Evolutionary conservation across 64 coral and sea anemone species (phyloP).

Genomic region (Orbicella faveolata): DNA sequence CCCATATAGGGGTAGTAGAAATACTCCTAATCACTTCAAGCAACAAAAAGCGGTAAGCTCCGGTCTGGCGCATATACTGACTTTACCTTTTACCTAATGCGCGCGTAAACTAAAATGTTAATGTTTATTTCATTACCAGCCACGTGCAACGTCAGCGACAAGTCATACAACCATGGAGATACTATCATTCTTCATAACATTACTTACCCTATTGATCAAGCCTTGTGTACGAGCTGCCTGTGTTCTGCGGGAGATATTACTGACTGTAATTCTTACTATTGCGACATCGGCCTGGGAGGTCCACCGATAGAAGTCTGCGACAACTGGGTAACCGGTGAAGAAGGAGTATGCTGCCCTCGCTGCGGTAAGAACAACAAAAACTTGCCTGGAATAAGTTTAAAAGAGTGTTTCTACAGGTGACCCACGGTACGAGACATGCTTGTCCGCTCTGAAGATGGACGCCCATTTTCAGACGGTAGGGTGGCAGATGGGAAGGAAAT

Average conservation of each 20-base stretch:
- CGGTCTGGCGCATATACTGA: no score
- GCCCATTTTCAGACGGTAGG: no score
- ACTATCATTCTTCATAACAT: conserved; percentile 1
- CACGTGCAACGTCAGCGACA: neutral
- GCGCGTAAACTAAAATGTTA: no score
- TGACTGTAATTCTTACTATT: neutral
- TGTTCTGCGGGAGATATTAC: neutral
- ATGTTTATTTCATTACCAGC: neutral
- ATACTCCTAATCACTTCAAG: no score
- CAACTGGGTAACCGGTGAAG: neutral
- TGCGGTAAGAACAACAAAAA: conserved; percentile 13
- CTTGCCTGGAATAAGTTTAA: neutral
- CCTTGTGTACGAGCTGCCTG: neutral
- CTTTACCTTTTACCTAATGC: no score
- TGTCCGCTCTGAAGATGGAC: no score
- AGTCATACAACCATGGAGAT: neutral
- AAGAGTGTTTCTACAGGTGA: no score
- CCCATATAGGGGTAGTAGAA: no score
- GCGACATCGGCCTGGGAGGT: neutral
- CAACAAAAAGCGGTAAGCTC: no score
- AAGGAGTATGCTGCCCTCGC: conserved; percentile 24
- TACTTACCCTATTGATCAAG: neutral
- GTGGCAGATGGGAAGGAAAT: no score
- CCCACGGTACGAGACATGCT: no score
- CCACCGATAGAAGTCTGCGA: neutral